Conservation (phyloP, 2,113 vertebrate genomes). For the Calidris pygmaea region DNA sequence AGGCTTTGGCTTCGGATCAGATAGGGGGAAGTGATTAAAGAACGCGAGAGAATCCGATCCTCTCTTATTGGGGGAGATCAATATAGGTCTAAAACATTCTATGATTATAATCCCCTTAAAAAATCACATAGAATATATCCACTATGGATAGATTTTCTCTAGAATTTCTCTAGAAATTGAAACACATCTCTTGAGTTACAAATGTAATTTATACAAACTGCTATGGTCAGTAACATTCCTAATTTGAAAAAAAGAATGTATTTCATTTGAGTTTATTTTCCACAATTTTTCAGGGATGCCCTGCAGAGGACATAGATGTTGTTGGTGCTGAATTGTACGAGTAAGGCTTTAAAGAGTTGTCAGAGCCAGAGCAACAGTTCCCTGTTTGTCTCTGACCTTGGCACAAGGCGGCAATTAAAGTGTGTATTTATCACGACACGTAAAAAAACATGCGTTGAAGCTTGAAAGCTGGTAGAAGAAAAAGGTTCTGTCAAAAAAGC, state of each 20-base stretch:
- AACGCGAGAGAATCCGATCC: background rate
- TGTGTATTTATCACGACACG: slow-evolving; percentile 41
- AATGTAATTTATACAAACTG: background rate
- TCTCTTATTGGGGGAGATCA: background rate
- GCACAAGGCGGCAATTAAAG: slow-evolving; percentile 39
- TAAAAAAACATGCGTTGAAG: slow-evolving; percentile 32
- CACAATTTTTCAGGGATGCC: background rate
- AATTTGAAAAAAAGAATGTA: background rate
- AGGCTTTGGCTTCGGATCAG: background rate
- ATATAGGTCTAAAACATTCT: background rate
- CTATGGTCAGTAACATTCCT: background rate
- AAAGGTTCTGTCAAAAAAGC: slow-evolving; percentile 48
- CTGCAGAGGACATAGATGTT: background rate
- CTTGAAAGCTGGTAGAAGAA: slow-evolving; percentile 22
- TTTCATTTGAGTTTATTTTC: background rate
- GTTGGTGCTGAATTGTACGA: background rate
- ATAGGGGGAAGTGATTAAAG: background rate
- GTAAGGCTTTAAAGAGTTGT: background rate
- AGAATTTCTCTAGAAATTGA: background rate
- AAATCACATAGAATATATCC: background rate
- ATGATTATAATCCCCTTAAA: background rate
- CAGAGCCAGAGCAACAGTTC: background rate
- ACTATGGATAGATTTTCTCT: background rate
- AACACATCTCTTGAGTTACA: background rate
- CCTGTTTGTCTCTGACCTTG: slow-evolving; percentile 40